Percentiles rank a stretch among this genome's conserved stretches.
Conservation (phyloP, 2,797 vertebrate species). For the Fistularia commersonii region DNA sequence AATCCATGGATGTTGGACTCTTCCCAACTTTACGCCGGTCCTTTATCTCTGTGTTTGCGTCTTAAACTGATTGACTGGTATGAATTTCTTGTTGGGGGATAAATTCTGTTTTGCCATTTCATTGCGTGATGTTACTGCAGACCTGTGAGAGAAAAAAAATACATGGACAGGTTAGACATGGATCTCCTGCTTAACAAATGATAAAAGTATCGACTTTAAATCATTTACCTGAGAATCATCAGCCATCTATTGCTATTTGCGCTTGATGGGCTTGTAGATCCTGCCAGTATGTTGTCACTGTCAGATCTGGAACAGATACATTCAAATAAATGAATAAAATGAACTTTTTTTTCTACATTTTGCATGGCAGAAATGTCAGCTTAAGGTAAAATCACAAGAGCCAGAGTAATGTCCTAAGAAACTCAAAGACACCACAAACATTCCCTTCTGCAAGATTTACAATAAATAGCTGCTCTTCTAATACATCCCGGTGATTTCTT, state of each 20-base stretch:
- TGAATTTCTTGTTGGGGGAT: conserved; percentile 22
- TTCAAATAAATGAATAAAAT: no score
- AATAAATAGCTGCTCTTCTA: conserved; percentile 47
- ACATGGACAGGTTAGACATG: no score
- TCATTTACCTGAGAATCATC: conserved; percentile 60
- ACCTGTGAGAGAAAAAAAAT: conserved; percentile 39
- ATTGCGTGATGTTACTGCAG: conserved; percentile 48
- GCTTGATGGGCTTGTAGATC: background rate
- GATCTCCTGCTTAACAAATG: no score
- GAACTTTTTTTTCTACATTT: no score
- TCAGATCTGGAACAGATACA: no score
- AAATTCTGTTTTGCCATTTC: conserved; percentile 5
- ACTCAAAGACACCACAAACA: conserved; percentile 21
- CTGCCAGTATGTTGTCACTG: background rate
- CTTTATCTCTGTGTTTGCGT: conserved; percentile 30
- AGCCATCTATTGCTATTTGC: conserved; percentile 36
- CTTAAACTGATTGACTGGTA: conserved; percentile 6
- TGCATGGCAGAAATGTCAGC: no score
- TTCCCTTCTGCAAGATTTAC: conserved; percentile 22
- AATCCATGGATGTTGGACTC: conserved; percentile 2
- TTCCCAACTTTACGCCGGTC: background rate
- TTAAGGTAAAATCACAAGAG: no score
- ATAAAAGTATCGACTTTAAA: no score
- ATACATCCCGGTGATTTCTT: conserved; percentile 29
- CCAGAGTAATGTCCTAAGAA: no score